Base-by-base conservation (phyloP, 2,888 invertebrate species). In the Oxyteleia sp. region DNA sequence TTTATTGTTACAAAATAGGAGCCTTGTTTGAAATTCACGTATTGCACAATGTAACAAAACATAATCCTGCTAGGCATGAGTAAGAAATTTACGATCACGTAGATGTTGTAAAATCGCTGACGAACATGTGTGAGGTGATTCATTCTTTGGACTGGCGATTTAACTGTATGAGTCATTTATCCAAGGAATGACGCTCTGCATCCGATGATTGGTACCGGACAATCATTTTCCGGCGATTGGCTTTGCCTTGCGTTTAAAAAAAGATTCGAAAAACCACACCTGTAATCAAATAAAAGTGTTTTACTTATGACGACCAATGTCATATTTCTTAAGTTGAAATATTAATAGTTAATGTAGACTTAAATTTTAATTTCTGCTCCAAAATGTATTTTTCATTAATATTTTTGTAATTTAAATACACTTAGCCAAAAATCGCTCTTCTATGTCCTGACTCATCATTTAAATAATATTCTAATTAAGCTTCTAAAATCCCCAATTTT, bases 71-170 rank as follows among this genome's bases (percentile, higher is more conserved):
- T 3, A 43, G 10, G 55, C 15, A 20, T 68, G 76, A 68, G 41
- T 49, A 68, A 66, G 53, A 59, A 61, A 41, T 68, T 43, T 45
- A 68, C 68, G 32, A 57, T 57, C 29, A 20, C 38, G 49, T 23
- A 32, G 61, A 74, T 71, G 69, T 87, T 87, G 86, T 79, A 85
- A 86, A 87, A 87, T 82, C 57, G 83, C 80, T 85, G 87, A 85
- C 86, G 83, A 84, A 59, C 72, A 83, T 80, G 82, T 84, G 80
- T 76, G 74, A 86, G 61, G 79, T 85, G 83, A 81, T 66, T 85
- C 82, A 83, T 78, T 59, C 75, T 71, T 72, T 78, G 18, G 66
- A n/a, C 29, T 55, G 57, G 45, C 55, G 41, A 78, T 80, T 74
- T 71, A 72, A 82, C 63, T 35, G 83, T 66, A 45, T 86, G 87